Base-by-base conservation (phyloP, 2,797 vertebrate genomes). In the Nyctibius grandis region DNA sequence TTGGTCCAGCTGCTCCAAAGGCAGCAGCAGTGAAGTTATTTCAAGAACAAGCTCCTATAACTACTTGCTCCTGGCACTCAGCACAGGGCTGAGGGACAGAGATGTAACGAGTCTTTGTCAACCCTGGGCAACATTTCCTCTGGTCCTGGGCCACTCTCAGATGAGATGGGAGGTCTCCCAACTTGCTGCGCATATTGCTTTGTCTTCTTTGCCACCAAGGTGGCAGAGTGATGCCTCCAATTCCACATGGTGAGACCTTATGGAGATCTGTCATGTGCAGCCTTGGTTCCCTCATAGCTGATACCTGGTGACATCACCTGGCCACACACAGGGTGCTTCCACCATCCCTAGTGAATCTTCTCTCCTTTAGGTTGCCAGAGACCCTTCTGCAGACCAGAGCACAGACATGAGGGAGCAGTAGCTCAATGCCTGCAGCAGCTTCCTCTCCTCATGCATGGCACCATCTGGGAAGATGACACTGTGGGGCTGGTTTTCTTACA, bases 391-490 rank as follows among this genome's bases (percentile, higher is more conserved):
- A 76, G 78, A 68, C 17, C 59, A 84, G 26, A 80, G 29, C 33
- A 20, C 38, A 76, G 50, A 33, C 21, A 15, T 19, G 18, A 56
- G 53, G 48, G 15, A n/a, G n/a, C n/a, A 72, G 68, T 18, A 84
- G 23, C 34, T 7, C 53, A 22, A 1, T 18, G 12, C 21, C 38
- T 26, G 34, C 63, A 59, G 64, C 34, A 45, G 19, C 33, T 64
- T 68, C 38, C 19, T 34, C 5, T 7, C 29, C 25, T 63, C 2
- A 0, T 44, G 53, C 28, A 48, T 8, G 48, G n/a, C 47, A 28
- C 47, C 0, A 0, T 34, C 68, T 90, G 63, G 20, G 68, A 7
- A 3, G 11, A 10, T 23, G 38, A 15, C 59, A 47, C 25, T 25
- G 47, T 51, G 42, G 34, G 23, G 23, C 28, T 68, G 64, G 6